Base-by-base conservation (phyloP, 2,113 vertebrate species). In the Cardinalis cardinalis region DNA sequence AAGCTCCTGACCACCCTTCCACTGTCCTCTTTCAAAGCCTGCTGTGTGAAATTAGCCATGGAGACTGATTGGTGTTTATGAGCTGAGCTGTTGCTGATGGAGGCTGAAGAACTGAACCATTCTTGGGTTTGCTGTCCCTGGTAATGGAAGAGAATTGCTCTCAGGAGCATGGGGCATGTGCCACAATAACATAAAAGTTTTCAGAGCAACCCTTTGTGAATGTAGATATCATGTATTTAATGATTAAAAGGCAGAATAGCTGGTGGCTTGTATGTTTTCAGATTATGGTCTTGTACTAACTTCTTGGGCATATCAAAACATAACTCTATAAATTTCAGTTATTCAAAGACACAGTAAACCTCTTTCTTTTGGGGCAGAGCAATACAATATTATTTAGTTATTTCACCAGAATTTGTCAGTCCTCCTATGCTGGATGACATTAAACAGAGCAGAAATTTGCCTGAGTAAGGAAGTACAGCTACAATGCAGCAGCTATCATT, bases 381-480 rank as follows among this genome's bases (percentile, higher is more conserved):
- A 26, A 18, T 14, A 36, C 9, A 17, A 4, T 40, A 4, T 40
- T 48, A 6, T 55, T 78, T 49, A 43, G 28, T 56, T 40, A 31
- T 72, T 85, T 69, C 25, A 10, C n/a, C 48, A 64, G 36, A 66
- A 72, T 58, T 64, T 31, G 18, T 5, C 31, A 36, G 46, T 41
- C 49, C 19, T 75, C 0, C 0, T 46, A 18, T 60, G 72, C 36
- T n/a, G n/a, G 51, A 28, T 56, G 40, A 44, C n/a, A 40, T 59
- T 40, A 74, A 87, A 60, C n/a, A 32, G 48, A 63, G 18, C 28
- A 78, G 58, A 84, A 49, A 23, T 81, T 78, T 56, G 40, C 25
- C 56, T 71, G 31, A 75, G 28, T 23, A 71, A 74, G 18, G 21
- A 21, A 56, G 9, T 0, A 1, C 44, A 52, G 15, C 41, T 69